Evolutionary conservation across 2,113 vertebrate genomes (phyloP).

Genomic region (Vulpes vulpes): DNA sequence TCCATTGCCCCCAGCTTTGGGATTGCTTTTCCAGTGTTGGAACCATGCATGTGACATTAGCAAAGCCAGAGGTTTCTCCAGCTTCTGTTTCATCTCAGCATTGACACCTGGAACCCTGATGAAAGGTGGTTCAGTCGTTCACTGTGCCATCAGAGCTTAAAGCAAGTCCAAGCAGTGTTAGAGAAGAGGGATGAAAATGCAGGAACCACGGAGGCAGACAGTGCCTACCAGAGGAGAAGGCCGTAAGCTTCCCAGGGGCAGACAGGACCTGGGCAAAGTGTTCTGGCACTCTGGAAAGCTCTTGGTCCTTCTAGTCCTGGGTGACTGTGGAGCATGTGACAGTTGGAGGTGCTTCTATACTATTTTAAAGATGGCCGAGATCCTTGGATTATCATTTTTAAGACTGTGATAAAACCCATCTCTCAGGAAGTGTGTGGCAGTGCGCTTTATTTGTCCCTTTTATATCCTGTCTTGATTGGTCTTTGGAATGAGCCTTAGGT

Average conservation of each 20-base stretch:
- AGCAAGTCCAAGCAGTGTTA: background rate
- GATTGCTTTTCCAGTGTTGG: background rate
- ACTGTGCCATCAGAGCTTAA: background rate
- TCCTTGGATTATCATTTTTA: background rate
- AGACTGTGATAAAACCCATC: background rate
- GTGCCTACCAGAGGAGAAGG: background rate
- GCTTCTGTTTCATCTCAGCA: background rate
- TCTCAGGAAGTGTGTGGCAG: background rate
- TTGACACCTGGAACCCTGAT: background rate
- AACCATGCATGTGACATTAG: background rate
- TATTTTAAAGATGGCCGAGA: background rate
- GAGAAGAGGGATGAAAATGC: background rate
- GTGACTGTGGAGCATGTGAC: background rate
- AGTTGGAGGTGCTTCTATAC: background rate
- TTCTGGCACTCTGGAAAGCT: background rate
- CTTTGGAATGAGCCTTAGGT: conserved; percentile 46
- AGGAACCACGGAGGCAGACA: background rate
- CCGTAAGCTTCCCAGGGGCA: background rate
- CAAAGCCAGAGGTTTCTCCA: background rate
- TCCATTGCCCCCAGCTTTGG: background rate
- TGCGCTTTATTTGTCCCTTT: background rate
- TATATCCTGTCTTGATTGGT: conserved; percentile 43
- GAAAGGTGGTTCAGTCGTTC: background rate
- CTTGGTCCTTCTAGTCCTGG: background rate
- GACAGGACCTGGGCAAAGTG: background rate